Evolutionary conservation across 2,113 vertebrate species (phyloP), one percentile per base, ranked within the genome.

Genomic region (Microtus oregoni): DNA sequence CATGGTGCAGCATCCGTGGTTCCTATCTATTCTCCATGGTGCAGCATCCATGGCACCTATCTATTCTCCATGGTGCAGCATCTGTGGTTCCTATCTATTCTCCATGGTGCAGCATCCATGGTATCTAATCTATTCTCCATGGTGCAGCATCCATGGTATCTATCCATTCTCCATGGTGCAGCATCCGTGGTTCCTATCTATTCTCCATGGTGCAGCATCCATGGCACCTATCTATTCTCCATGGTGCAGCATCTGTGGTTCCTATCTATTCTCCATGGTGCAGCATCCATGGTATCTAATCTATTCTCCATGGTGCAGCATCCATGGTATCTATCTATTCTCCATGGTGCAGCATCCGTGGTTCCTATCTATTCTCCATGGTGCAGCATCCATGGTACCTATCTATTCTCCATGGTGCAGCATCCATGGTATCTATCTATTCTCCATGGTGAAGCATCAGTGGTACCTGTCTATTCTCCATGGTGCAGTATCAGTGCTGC

Each of bases 381-480:
- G 67, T 20, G 38, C 58, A 22, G 70, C 1, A 0, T n/a, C 79
- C 50, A 0, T 55, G 75, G 32, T 52, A 2, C 77, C 32, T 22
- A 6, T 44, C n/a, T 75, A 7, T 61, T 65, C 75, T 87, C 73
- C 35, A 35, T 32, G n/a, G 72, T 20, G n/a, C 70, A 19, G 72
- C 0, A 0, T n/a, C 76, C 52, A 0, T 55, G 75, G 5, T 55
- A 0, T 5, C 55, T 38, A 26, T 26, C n/a, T 65, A 3, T 67
- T 67, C 75, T 50, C 47, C 47, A 50, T 44, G 67, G 67, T 20
- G 38, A 58, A 22, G 70, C 1, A 0, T n/a, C 79, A 50, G 0
- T 55, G 75, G 32, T 52, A 6, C 50, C 32, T 22, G 6, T 44
- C n/a, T 75, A 7, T 61, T 65, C 75, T 87, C 67, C 35, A 35